These are phyloP conservation scores for Halcyon senegalensis DNA, from an alignment of 2,113 vertebrate species.

Conservation along the genomic window DNA sequence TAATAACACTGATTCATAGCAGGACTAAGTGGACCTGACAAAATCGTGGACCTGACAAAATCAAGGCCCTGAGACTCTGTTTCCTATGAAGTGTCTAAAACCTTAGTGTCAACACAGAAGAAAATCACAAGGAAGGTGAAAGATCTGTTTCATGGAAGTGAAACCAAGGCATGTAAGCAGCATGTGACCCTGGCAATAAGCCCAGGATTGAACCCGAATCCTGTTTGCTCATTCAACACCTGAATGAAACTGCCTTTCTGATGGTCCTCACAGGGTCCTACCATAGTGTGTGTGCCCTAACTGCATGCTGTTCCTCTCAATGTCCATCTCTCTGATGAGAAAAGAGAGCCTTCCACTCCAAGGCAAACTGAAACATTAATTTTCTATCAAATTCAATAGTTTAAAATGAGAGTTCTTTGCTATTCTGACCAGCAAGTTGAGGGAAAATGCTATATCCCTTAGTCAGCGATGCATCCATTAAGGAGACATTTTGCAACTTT, in stretches of 20 bases:
- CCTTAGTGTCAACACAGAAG: not conserved
- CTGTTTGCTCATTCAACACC: not conserved
- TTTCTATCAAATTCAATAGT: not conserved
- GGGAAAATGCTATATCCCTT: not conserved
- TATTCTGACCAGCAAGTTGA: not conserved
- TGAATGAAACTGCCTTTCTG: not conserved
- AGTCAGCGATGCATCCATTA: not conserved
- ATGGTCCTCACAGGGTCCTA: not conserved
- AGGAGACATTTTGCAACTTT: not conserved
- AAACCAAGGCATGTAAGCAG: not conserved
- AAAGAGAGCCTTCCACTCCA: not conserved
- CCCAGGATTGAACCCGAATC: not conserved
- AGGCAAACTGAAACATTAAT: not conserved
- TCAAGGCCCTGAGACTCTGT: not conserved
- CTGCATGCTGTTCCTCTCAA: not conserved
- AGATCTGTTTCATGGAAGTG: not conserved
- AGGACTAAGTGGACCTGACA: not conserved
- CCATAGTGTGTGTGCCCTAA: not conserved
- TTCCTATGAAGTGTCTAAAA: not conserved
- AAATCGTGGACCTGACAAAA: slow-evolving; percentile 5
- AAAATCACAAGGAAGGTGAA: not conserved
- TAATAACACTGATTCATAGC: not conserved
- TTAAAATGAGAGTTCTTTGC: not conserved
- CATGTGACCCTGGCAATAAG: not conserved
- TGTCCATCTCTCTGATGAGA: not conserved